These are phyloP conservation scores for Nothobranchius kuhntae DNA, from an alignment of 2,113 vertebrate species.

Conservation along the genomic window DNA sequence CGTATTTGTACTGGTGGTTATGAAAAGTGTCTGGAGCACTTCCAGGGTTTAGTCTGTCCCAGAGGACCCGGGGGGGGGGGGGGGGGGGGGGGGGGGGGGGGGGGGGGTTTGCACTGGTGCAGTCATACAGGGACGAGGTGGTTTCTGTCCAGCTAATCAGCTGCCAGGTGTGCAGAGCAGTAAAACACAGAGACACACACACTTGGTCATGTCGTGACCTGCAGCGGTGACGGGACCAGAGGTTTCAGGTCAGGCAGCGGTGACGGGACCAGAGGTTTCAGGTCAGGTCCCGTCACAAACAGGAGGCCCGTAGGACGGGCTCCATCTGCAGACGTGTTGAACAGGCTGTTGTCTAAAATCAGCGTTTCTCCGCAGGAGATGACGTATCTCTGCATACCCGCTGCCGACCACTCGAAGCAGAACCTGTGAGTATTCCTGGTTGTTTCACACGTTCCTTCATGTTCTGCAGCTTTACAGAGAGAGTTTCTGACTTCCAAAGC, in stretches of 20 bases:
- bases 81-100: conserved; percentile 44
- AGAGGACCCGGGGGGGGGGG: conserved; percentile 54
- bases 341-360: no score
- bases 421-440: conserved; percentile 84
- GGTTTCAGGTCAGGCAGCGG: conserved; percentile 30
- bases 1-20: neutral
- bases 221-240: conserved; percentile 16
- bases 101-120: conserved; percentile 59
- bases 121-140: conserved; percentile 71
- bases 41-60: conserved; percentile 62
- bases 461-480: no score
- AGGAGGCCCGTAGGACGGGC: conserved; percentile 35
- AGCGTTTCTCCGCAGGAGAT: conserved; percentile 77
- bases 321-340: conserved; percentile 2
- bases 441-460: no score
- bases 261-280: conserved; percentile 38
- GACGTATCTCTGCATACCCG: conserved; percentile 90
- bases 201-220: conserved; percentile 27
- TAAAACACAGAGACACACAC: conserved; percentile 7
- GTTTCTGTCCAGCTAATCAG: conserved; percentile 70
- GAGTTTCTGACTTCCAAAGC: no score
- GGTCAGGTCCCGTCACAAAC: conserved; percentile 32
- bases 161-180: conserved; percentile 69
- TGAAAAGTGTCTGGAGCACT: conserved; percentile 35
- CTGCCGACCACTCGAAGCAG: conserved; percentile 82